A percentile compares a stretch with the other conserved stretches of the same genome.
These are phyloP conservation scores for Chascanopsetta lugubris DNA, from an alignment of 2,113 vertebrate genomes.

Conservation along the genomic window DNA sequence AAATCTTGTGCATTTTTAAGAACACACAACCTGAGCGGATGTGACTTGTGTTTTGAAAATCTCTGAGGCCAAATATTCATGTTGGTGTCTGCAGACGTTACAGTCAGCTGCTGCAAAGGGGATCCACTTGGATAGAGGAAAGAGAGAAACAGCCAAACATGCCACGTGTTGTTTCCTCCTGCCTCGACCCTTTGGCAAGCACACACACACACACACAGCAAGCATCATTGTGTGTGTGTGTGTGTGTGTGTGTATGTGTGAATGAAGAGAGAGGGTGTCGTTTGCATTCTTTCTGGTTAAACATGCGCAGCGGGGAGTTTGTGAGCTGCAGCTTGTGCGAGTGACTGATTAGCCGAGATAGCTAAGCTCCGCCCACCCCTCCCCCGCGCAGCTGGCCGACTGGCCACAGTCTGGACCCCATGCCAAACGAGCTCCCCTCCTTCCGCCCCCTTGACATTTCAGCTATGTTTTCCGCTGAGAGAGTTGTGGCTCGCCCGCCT, in stretches of 20 bases:
- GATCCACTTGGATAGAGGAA: conserved; percentile 33
- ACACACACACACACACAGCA: conserved; percentile 22
- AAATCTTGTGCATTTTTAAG: too few relatives aligned
- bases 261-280: conserved; percentile 8
- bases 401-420: conserved; percentile 51
- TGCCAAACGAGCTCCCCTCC: conserved; percentile 62
- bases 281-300: conserved; percentile 28
- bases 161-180: conserved; percentile 48
- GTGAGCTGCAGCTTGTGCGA: conserved; percentile 26
- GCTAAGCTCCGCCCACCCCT: conserved; percentile 45
- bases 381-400: conserved; percentile 63
- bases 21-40: conserved; percentile 27
- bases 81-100: conserved; percentile 36
- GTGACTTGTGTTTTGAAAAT: conserved; percentile 33
- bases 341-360: conserved; percentile 62
- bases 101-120: conserved; percentile 34
- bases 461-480: conserved; percentile 69
- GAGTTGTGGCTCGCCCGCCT: conserved; percentile 64
- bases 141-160: conserved; percentile 32
- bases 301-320: conserved; percentile 8
- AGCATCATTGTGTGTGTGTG: conserved; percentile 31
- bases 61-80: conserved; percentile 35
- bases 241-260: conserved; percentile 16
- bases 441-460: conserved; percentile 71
- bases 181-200: conserved; percentile 32